Percentiles rank a stretch among this genome's conserved stretches.
Evolutionary conservation across 2,113 vertebrate species (phyloP).

Genomic region (Nymphicus hollandicus): DNA sequence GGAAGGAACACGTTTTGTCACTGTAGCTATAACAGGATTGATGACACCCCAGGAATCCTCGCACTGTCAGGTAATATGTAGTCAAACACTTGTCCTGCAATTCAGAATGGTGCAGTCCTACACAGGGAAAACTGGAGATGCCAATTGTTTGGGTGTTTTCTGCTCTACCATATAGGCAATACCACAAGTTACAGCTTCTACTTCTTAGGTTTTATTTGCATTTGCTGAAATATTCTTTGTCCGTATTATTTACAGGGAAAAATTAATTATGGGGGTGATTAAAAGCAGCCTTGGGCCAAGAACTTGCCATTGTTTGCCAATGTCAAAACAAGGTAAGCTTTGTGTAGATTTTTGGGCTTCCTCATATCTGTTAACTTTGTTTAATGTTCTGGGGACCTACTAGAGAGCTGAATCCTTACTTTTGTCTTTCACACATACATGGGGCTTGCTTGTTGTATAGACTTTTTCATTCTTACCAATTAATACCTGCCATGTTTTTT

Average conservation of each 20-base stretch:
- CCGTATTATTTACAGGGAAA: not conserved
- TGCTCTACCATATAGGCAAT: accelerated
- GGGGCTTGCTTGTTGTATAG: not conserved
- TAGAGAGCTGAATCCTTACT: not conserved
- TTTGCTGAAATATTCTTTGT: not conserved
- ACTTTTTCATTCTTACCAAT: not conserved
- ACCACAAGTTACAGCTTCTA: not conserved
- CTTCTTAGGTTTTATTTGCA: not conserved
- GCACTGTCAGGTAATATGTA: accelerated
- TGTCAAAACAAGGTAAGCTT: not conserved
- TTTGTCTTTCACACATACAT: not conserved
- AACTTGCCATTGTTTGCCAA: not conserved
- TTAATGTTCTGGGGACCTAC: not conserved
- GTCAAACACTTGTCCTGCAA: not conserved
- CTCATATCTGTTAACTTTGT: not conserved
- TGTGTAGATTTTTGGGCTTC: accelerated
- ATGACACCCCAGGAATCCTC: accelerated
- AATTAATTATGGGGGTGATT: not conserved
- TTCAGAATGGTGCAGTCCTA: not conserved
- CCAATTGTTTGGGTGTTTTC: not conserved
- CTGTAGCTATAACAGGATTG: not conserved
- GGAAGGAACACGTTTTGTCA: not conserved
- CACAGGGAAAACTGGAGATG: not conserved
- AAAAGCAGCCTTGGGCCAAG: not conserved
- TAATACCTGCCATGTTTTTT: not conserved